A percentile compares a stretch with the other conserved stretches of the same genome.
phyloP scores from a whole-genome alignment of 2,888 invertebrate genomes.

The Notodonta ziczac region DNA sequence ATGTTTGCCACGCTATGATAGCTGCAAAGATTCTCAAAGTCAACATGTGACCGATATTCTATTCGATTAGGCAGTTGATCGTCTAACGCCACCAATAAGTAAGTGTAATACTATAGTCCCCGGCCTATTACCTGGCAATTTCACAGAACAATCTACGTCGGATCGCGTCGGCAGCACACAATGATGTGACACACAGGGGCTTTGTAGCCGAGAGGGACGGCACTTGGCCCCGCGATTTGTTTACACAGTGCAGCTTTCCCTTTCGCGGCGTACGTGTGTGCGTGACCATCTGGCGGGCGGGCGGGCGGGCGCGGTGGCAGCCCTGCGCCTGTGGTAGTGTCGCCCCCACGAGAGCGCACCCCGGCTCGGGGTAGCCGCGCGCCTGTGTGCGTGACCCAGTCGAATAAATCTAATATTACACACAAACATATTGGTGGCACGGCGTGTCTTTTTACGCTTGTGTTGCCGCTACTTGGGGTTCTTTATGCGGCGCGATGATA shows the following conservation, averaged over 20 bases:
- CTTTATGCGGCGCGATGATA: slow-evolving; percentile 82
- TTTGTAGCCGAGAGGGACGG: slow-evolving; percentile 76
- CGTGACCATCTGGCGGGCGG: slow-evolving; percentile 78
- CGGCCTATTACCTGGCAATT: slow-evolving; percentile 85
- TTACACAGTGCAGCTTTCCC: slow-evolving; percentile 84
- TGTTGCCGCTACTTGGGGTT: slow-evolving; percentile 82
- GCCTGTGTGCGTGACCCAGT: slow-evolving; percentile 81
- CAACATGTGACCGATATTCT: slow-evolving; percentile 59
- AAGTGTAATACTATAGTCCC: slow-evolving; percentile 82
- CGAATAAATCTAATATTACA: slow-evolving; percentile 83
- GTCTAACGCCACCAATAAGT: slow-evolving; percentile 79
- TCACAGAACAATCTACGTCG: slow-evolving; percentile 83
- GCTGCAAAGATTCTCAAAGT: slow-evolving; percentile 18
- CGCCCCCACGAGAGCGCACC: slow-evolving; percentile 74
- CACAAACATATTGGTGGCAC: slow-evolving; percentile 82
- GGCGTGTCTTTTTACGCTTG: slow-evolving; percentile 83
- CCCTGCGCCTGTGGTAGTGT: slow-evolving; percentile 64
- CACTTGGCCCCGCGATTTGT: slow-evolving; percentile 77
- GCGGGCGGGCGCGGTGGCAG: slow-evolving; percentile 54
- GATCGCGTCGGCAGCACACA: slow-evolving; percentile 78
- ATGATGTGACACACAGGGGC: slow-evolving; percentile 73
- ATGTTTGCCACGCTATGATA: slow-evolving; percentile 9
- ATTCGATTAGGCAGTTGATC: slow-evolving; percentile 77
- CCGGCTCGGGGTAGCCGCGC: slow-evolving; percentile 69
- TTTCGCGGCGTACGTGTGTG: slow-evolving; percentile 73